Evolutionary conservation across 1,140 invertebrate species (phyloP), one percentile per base, ranked within the genome.

Genomic region (Dreissena polymorpha): DNA sequence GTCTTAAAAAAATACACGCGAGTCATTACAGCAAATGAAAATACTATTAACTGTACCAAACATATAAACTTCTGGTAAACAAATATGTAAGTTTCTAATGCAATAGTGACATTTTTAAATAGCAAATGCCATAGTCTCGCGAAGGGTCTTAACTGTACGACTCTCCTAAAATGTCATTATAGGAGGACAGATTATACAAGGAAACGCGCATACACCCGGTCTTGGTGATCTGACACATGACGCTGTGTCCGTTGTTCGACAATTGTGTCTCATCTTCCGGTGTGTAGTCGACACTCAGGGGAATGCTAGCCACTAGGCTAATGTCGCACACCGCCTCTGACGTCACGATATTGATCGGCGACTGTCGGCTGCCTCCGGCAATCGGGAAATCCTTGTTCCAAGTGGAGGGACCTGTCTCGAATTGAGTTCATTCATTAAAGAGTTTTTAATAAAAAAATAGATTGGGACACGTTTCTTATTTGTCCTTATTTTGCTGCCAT

Each of bases 321-420:
- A 23, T 23, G 23, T 69, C 67, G 29, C 29, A 69, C 27, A 21
- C 27, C 21, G 67, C 67, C 16, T 69, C 67, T 69, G 67, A 69
- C n/a, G 67, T 69, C 27, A 21, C 27, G 29, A 69, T 69, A 13
- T 69, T 23, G 21, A 69, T 29, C 18, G 67, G 67, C 16, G 67
- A 69, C 67, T 69, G 67, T 16, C 67, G 67, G 16, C 21, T 21
- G n/a, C 67, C 67, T 18, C 13, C n/a, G 16, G 67, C 67, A 7
- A 69, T 69, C 7, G 67, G 67, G 67, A 25, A 69, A 29, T 69
- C 16, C 27, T 5, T 69, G n/a, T 27, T 29, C 67, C 67, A 69
- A 25, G 67, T 69, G 6, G n/a, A 18, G 3, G 67, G 67, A 21
- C 67, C 67, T 69, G 60, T 39, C 3, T 39, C 8, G 39, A 5